A percentile compares a stretch with the other conserved stretches of the same genome.
Conservation (phyloP, 2,113 vertebrate species). For the Gymnarchus niloticus region DNA sequence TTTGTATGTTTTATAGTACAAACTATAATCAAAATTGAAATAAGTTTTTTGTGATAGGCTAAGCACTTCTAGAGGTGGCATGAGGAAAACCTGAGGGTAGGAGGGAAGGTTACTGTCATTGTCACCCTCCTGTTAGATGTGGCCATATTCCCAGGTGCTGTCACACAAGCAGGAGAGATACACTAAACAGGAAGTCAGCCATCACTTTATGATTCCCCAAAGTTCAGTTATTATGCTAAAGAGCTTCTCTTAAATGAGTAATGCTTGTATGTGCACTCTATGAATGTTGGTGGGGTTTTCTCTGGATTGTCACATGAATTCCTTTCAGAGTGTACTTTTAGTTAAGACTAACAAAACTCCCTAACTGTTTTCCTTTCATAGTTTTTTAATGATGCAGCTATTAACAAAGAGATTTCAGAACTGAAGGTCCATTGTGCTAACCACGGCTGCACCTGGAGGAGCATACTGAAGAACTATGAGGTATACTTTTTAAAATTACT, state of each 20-base stretch:
- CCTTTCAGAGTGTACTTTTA: neutral
- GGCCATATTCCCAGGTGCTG: neutral
- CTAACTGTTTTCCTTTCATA: slow-evolving; percentile 25
- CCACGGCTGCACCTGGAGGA: slow-evolving; percentile 62
- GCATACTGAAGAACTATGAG: slow-evolving; percentile 58
- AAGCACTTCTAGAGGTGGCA: too few species aligned
- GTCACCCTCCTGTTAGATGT: too few species aligned
- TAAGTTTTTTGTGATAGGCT: too few species aligned
- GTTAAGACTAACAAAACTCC: neutral
- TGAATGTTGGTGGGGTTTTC: slow-evolving; percentile 7
- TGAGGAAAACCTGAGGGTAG: too few species aligned
- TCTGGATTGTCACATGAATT: neutral
- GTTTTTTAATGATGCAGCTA: slow-evolving; percentile 65
- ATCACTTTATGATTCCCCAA: neutral
- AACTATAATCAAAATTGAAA: neutral
- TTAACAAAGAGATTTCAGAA: slow-evolving; percentile 68
- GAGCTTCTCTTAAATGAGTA: neutral
- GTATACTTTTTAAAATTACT: slow-evolving; percentile 37
- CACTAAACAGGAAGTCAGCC: neutral
- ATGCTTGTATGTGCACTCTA: neutral
- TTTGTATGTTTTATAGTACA: neutral
- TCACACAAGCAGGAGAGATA: neutral
- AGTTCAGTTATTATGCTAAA: neutral
- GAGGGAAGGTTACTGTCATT: too few species aligned
- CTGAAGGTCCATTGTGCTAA: slow-evolving; percentile 61